phyloP scores from a whole-genome alignment of 2,113 vertebrate species.

The Tetraodon nigroviridis region DNA sequence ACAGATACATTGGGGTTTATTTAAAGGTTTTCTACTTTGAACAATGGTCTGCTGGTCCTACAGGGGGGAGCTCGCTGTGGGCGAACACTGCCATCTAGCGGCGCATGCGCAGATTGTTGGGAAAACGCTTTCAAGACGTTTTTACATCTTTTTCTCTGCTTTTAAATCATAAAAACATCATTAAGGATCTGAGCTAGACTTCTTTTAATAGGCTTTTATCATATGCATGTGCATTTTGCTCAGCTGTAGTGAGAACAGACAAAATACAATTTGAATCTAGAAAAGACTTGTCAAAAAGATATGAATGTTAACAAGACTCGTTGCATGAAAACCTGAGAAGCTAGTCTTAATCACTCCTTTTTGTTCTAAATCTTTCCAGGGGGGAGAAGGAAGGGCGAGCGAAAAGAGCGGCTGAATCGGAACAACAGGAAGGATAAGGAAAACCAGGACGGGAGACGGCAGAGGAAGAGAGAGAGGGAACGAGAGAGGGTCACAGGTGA shows the following conservation, averaged over 20 bases:
- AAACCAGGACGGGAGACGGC: conserved; percentile 77
- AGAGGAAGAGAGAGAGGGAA: conserved; percentile 74
- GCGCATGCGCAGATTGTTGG: background rate
- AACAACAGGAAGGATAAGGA: conserved; percentile 85
- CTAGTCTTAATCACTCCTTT: background rate
- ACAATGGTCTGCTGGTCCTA: conserved; percentile 58
- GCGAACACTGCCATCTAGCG: conserved; percentile 61
- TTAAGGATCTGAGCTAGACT: no score
- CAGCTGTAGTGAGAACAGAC: no score
- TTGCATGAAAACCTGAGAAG: background rate
- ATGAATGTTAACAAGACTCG: background rate
- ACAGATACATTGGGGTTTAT: conserved; percentile 70
- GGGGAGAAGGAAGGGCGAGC: conserved; percentile 70
- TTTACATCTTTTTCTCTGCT: no score
- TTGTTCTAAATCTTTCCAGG: conserved; percentile 29
- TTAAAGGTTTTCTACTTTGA: conserved; percentile 74
- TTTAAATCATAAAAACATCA: no score
- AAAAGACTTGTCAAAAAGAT: background rate
- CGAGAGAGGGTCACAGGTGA: conserved; percentile 77
- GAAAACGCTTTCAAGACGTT: no score
- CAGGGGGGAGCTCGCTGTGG: conserved; percentile 11
- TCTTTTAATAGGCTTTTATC: no score
- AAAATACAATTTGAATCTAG: background rate
- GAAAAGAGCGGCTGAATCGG: conserved; percentile 81
- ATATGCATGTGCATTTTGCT: no score